Conservation (phyloP, 2,113 vertebrate genomes). For the Lophochroa leadbeateri region DNA sequence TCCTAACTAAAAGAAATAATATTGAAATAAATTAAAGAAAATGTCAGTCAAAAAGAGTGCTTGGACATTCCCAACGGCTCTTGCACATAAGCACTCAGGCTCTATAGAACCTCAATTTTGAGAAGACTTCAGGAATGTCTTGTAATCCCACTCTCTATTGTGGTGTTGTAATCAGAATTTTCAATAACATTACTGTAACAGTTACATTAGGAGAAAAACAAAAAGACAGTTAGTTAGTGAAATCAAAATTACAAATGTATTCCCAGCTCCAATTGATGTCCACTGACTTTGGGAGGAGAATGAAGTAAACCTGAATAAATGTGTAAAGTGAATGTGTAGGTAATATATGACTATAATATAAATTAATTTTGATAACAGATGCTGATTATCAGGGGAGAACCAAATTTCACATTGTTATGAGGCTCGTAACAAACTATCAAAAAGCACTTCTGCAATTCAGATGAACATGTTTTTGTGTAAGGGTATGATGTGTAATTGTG, state of each 20-base stretch:
- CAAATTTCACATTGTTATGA: background rate
- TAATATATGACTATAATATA: background rate
- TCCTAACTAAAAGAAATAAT: slow-evolving; percentile 10
- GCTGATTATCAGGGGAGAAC: background rate
- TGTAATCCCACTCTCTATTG: background rate
- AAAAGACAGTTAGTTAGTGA: background rate
- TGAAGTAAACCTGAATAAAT: background rate
- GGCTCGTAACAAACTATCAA: background rate
- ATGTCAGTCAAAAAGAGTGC: slow-evolving; percentile 10
- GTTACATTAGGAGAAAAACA: slow-evolving; percentile 11
- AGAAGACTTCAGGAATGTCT: background rate
- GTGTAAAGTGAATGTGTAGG: background rate
- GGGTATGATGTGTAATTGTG: background rate
- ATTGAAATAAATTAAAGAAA: slow-evolving; percentile 6
- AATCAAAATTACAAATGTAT: background rate
- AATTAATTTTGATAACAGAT: background rate
- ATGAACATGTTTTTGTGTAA: background rate
- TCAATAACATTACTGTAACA: background rate
- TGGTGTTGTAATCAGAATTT: background rate
- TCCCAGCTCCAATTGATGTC: background rate
- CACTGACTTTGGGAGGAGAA: slow-evolving; percentile 20
- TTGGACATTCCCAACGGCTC: background rate
- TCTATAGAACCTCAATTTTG: background rate
- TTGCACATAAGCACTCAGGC: background rate
- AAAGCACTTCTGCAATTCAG: background rate